Percentiles rank a stretch among this genome's conserved stretches.
Conservation (phyloP, 2,888 invertebrate species). For the Tipula vernalis region DNA sequence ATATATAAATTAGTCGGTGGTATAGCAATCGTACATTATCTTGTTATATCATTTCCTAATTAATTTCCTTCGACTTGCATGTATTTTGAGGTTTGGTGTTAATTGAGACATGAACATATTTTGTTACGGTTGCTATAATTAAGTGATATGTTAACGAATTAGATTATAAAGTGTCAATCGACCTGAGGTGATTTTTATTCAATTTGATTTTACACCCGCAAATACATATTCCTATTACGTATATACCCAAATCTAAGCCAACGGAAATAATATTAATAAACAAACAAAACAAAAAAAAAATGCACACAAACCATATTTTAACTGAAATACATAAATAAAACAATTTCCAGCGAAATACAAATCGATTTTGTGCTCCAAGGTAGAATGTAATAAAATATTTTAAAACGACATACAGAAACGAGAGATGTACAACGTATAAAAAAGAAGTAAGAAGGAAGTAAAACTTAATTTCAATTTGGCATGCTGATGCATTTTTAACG, state of each 20-base stretch:
- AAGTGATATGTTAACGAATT: background rate
- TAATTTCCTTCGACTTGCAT: background rate
- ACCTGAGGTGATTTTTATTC: background rate
- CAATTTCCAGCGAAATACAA: background rate
- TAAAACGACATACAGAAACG: background rate
- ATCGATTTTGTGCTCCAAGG: background rate
- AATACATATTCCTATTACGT: background rate
- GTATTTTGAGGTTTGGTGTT: background rate
- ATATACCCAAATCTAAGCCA: background rate
- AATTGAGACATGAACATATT: background rate
- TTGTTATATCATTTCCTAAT: conserved; percentile 4
- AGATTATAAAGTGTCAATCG: background rate
- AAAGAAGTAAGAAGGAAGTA: background rate
- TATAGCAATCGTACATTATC: background rate
- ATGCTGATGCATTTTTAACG: conserved; percentile 4
- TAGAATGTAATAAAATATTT: background rate
- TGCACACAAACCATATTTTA: background rate
- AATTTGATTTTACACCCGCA: too few relatives aligned
- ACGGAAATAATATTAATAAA: background rate
- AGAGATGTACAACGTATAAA: background rate
- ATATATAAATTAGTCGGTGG: background rate
- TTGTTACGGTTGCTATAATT: background rate
- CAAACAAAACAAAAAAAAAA: background rate
- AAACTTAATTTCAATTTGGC: conserved; percentile 9
- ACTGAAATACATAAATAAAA: background rate